Percentiles rank a stretch among this genome's conserved stretches.
Evolutionary conservation across 2,888 invertebrate genomes (phyloP).

Genomic region (Heteromurus nitidus): DNA sequence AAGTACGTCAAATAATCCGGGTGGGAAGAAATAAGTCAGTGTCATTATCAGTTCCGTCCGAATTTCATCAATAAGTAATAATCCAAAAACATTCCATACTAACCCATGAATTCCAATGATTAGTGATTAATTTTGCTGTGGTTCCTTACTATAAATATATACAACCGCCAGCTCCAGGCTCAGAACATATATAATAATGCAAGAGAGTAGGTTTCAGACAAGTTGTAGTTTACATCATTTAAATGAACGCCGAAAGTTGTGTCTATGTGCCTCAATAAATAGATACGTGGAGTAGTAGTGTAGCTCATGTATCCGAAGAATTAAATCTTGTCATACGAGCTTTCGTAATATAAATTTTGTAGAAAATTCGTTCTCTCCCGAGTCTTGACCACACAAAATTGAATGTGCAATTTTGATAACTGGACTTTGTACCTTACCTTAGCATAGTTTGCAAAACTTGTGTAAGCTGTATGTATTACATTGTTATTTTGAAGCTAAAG

Average conservation of each 20-base stretch:
- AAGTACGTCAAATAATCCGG: neutral
- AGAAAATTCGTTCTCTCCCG: neutral
- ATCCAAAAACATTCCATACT: neutral
- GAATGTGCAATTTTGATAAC: neutral
- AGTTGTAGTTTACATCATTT: neutral
- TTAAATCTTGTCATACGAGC: conserved; percentile 10
- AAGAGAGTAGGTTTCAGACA: neutral
- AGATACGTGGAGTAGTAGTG: too few species aligned
- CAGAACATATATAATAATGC: neutral
- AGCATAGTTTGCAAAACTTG: too few species aligned
- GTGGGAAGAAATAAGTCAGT: neutral
- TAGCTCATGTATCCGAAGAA: conserved; percentile 2
- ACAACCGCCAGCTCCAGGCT: neutral
- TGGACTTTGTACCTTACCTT: neutral
- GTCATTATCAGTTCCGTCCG: neutral
- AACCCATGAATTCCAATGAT: neutral
- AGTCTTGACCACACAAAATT: neutral
- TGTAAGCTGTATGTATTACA: neutral
- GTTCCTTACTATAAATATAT: neutral
- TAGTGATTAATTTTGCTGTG: neutral
- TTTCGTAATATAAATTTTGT: neutral
- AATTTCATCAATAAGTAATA: neutral
- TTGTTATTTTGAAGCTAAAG: neutral
- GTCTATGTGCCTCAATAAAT: neutral
- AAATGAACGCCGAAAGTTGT: neutral